Conservation (phyloP, 2,797 vertebrate species). For the Parauchenoglanis ngamensis region DNA sequence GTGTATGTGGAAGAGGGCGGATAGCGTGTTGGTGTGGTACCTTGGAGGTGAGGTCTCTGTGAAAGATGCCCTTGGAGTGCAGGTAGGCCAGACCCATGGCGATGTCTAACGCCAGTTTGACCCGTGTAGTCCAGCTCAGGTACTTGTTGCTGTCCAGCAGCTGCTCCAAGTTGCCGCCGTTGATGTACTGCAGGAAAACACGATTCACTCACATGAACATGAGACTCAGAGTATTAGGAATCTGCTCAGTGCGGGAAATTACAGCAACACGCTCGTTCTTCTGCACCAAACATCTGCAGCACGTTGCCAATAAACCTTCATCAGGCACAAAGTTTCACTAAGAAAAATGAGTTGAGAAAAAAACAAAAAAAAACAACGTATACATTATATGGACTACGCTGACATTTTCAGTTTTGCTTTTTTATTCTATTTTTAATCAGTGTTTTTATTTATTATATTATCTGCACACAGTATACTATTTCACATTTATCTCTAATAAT, state of each 20-base stretch:
- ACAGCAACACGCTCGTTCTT: not conserved
- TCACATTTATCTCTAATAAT: not conserved
- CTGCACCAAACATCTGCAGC: not conserved
- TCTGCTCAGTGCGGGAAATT: not conserved
- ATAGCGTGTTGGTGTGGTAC: constrained; percentile 64
- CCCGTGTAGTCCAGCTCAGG: constrained; percentile 86
- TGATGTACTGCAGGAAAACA: constrained; percentile 87
- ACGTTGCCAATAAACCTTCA: not conserved
- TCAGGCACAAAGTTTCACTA: not conserved
- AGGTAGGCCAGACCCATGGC: constrained; percentile 90
- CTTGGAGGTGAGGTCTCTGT: constrained; percentile 98
- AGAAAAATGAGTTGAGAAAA: not conserved
- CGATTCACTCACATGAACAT: not conserved
- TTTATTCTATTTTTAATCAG: not conserved
- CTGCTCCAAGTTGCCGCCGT: constrained; percentile 96
- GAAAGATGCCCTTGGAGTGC: constrained; percentile 97
- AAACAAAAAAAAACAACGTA: not conserved
- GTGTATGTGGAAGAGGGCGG: not conserved
- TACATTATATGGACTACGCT: not conserved
- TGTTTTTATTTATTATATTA: not conserved
- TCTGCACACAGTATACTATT: not conserved
- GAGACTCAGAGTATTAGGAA: not conserved
- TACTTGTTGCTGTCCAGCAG: constrained; percentile 90
- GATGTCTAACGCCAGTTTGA: constrained; percentile 89
- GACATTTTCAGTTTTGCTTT: not conserved